Evolutionary conservation across 2,797 vertebrate genomes (phyloP), one percentile per base, ranked within the genome.

Genomic region (Mustela erminea): DNA sequence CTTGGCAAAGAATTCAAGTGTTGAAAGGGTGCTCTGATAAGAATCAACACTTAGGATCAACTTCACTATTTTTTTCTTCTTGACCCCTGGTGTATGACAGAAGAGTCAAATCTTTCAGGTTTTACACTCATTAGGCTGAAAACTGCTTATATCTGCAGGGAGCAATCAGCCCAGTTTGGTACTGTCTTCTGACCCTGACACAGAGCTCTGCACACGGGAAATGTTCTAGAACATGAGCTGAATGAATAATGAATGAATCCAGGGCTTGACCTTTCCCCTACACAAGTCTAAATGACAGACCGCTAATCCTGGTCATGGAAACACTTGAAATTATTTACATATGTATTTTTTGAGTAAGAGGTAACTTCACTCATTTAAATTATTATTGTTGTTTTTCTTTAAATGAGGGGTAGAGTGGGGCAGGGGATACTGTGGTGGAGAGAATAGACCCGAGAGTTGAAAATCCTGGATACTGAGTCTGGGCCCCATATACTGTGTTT

Each of bases 31-130:
- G 74, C 2, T 54, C 9, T 49, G 92, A 46, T 68, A 93, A 77
- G n/a, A 96, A 78, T 86, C 54, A 77, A 77, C 7, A 9, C 54
- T 96, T 90, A 18, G 85, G 10, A 72, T 92, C 87, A 66, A 23
- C 10, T 83, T 95, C 82, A n/a, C 13, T 77, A 49, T 29, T 29
- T 54, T 54, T 74, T 86, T 4, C 1, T 52, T 83, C 66, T 56
- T 90, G 46, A 74, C 2, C 10, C 23, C 29, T 68, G 17, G 5
- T 46, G 14, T 62, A 17, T 20, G 46, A 84, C 1, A 74, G 32
- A 77, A 68, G 17, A 87, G 49, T 92, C 81, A 92, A 54, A 81
- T 77, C 15, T 29, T 52, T 66, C 27, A 7, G 43, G 32, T 49
- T 83, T 75, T 68, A 62, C 32, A 74, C 84, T 62, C 14, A 0